Base-by-base conservation (phyloP, 2,113 vertebrate species). In the Columbina picui region DNA sequence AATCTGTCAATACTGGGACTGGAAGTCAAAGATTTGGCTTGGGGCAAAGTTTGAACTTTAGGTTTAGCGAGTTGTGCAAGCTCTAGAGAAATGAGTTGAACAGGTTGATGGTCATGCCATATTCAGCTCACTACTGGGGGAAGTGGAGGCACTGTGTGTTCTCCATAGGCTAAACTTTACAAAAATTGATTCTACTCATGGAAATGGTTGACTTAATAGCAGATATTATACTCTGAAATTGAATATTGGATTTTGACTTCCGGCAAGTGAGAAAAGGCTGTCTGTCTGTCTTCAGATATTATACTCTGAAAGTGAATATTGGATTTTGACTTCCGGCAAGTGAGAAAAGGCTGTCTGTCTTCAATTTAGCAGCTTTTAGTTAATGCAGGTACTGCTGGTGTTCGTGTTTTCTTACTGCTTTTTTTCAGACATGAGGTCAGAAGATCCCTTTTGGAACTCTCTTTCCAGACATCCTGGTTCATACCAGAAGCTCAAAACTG, bases 401-500 rank as follows among this genome's bases (percentile, higher is more conserved):
- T 92, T 94, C 81, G 5, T 8, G 8, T 87, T 91, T 87, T 39
- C 22, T 85, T 1, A 0, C 21, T 61, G 21, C 15, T 64, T 94
- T 92, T 92, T 96, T 90, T 70, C 71, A 96, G 84, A 63, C 38
- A 45, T 0, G 0, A 79, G 38, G 74, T 87, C 61, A 80, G 85
- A 92, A 92, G 71, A 92, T 92, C 32, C 11, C 47, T 89, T 95
- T 95, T 97, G 71, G 41, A 77, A 77, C 67, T 92, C 83, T 94
- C 53, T 94, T 70, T 95, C 60, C 26, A 23, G 75, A 50, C 50
- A 57, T 95, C 22, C 77, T 96, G 56, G 67, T 92, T 81, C 5
- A 13, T 84, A 96, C 85, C 30, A 94, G 93, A 93, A 91, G 43
- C 56, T 90, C 74, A 97, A 95, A 96, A 94, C 73, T 84, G 23